Percentiles rank a stretch among this genome's conserved stretches.
Evolutionary conservation across 2,888 invertebrate genomes (phyloP).

Genomic region (Aproaerema taeniolella): DNA sequence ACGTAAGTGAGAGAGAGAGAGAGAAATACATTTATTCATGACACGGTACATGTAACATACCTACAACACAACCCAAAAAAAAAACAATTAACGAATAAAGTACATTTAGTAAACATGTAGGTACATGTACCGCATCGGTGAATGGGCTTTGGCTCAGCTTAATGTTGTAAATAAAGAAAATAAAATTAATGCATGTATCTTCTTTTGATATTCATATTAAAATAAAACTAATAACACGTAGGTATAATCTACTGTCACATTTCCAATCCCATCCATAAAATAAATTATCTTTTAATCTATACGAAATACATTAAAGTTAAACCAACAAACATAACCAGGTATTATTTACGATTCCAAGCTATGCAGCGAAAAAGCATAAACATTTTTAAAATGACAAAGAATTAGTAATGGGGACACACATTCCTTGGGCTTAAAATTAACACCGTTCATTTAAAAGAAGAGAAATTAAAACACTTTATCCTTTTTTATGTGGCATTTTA

Average conservation of each 20-base stretch:
- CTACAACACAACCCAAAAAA: too few relatives aligned
- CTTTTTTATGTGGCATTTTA: slow-evolving; percentile 75
- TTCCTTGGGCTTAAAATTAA: slow-evolving; percentile 65
- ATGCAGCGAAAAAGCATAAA: slow-evolving; percentile 44
- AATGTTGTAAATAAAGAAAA: too few relatives aligned
- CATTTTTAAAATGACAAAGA: slow-evolving; percentile 63
- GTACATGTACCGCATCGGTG: too few relatives aligned
- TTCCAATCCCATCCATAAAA: slow-evolving; percentile 11
- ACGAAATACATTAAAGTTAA: slow-evolving; percentile 58
- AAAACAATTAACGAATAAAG: too few relatives aligned
- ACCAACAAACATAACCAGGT: slow-evolving; percentile 65
- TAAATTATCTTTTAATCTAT: too few relatives aligned
- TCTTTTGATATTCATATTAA: too few relatives aligned
- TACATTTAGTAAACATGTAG: too few relatives aligned
- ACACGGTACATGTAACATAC: too few relatives aligned
- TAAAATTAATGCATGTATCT: too few relatives aligned
- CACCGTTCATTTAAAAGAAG: slow-evolving; percentile 61
- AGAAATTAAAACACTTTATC: slow-evolving; percentile 72
- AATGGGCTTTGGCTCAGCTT: too few relatives aligned
- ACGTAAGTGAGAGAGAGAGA: too few relatives aligned
- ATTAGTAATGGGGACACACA: slow-evolving; percentile 37
- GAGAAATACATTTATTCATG: too few relatives aligned
- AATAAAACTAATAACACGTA: slow-evolving; percentile 9
- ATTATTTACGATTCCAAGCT: slow-evolving; percentile 53
- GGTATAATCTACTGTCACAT: neutral